These are phyloP conservation scores for Lochmaea capreae DNA, from an alignment of 2,888 invertebrate species.

Conservation along the genomic window DNA sequence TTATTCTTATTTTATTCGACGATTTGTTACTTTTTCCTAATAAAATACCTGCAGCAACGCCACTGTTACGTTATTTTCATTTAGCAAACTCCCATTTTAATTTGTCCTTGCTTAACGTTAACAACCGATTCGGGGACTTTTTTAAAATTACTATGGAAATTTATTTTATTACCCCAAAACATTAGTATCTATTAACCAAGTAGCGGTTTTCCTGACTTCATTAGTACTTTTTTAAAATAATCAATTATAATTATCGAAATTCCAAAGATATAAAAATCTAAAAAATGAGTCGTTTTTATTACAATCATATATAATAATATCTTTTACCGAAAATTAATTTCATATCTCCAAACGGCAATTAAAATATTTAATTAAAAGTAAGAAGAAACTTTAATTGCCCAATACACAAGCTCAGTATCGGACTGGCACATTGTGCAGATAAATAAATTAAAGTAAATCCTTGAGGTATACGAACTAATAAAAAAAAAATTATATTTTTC, in stretches of 20 bases:
- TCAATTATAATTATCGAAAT: conserved; percentile 29
- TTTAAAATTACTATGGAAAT: too few species aligned
- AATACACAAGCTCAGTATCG: conserved; percentile 26
- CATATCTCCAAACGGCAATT: conserved; percentile 37
- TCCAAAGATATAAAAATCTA: conserved; percentile 24
- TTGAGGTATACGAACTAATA: too few species aligned
- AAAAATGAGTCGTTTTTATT: conserved; percentile 33
- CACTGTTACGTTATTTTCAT: too few species aligned
- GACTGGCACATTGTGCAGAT: background rate
- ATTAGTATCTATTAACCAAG: conserved; percentile 17
- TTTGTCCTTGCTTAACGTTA: too few species aligned
- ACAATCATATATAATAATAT: conserved; percentile 31
- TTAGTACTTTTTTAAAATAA: conserved; percentile 19
- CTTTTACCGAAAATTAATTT: conserved; percentile 25
- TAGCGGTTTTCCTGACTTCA: background rate
- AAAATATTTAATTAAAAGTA: conserved; percentile 45
- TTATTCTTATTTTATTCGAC: too few species aligned
- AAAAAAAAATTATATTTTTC: too few species aligned
- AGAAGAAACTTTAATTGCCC: conserved; percentile 43
- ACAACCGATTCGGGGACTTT: too few species aligned
- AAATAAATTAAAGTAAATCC: too few species aligned
- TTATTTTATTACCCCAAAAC: too few species aligned
- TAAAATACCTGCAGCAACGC: too few species aligned
- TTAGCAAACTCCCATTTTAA: too few species aligned
- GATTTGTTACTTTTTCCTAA: too few species aligned